Conservation (phyloP, 2,113 vertebrate genomes). For the Felis chaus region DNA sequence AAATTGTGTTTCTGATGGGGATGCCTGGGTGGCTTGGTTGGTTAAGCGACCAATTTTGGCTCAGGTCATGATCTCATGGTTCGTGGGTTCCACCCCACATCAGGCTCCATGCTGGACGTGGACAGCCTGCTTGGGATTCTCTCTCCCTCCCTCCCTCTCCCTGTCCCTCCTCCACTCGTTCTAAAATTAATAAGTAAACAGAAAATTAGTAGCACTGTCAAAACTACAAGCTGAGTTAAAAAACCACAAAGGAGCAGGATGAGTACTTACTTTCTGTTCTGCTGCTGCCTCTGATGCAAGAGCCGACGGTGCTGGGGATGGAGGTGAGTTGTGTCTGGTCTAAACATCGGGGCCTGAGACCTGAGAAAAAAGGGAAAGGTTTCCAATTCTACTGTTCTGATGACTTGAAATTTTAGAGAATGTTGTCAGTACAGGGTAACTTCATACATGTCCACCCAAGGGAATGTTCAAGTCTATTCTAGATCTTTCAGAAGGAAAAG, state of each 20-base stretch:
- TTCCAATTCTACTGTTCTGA: not conserved
- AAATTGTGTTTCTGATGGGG: not conserved
- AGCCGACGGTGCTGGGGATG: constrained; percentile 97
- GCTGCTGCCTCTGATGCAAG: constrained; percentile 94
- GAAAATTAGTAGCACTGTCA: not conserved
- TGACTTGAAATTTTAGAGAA: not conserved
- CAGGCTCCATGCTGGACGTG: not conserved
- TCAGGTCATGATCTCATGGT: not conserved
- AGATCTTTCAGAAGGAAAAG: not conserved
- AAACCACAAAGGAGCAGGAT: not conserved
- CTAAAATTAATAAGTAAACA: not conserved
- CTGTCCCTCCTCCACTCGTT: not conserved
- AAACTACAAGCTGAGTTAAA: not conserved
- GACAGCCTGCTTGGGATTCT: not conserved
- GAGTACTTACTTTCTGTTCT: constrained; percentile 88
- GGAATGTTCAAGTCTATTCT: not conserved
- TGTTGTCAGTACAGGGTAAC: not conserved
- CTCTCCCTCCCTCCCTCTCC: not conserved
- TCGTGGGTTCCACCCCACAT: not conserved
- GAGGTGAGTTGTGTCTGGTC: constrained; percentile 95
- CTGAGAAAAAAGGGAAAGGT: constrained; percentile 64
- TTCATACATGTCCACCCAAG: not conserved
- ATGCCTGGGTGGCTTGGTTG: not conserved
- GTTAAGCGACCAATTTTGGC: not conserved
- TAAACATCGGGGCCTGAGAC: constrained; percentile 86